phyloP scores from a whole-genome alignment of 2,888 invertebrate genomes.

The Synanthedon tipuliformis region DNA sequence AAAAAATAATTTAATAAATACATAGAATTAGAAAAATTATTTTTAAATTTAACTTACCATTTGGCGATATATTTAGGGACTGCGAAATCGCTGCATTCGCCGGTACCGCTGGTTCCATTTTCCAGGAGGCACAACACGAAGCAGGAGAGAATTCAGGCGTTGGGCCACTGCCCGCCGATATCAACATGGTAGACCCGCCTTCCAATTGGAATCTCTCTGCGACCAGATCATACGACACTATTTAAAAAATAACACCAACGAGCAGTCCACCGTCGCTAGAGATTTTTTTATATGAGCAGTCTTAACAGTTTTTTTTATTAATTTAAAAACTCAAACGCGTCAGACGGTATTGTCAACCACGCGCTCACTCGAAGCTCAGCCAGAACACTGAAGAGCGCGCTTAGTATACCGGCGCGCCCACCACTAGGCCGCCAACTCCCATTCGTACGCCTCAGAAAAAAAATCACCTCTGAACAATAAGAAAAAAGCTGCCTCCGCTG shows the following conservation, averaged over 20 bases:
- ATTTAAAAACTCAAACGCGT: conserved; percentile 11
- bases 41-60: conserved; percentile 33
- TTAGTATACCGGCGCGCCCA: conserved; percentile 63
- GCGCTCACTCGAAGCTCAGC: conserved; percentile 67
- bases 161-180: conserved; percentile 73
- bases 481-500: conserved; percentile 57
- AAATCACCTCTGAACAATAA: conserved; percentile 66
- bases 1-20: neutral
- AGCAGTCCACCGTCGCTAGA: conserved; percentile 30
- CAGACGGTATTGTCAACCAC: conserved; percentile 48
- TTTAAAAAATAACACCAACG: conserved; percentile 31
- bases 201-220: conserved; percentile 29
- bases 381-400: conserved; percentile 71
- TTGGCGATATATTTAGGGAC: conserved; percentile 72
- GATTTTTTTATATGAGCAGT: neutral
- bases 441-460: conserved; percentile 65
- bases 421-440: conserved; percentile 65
- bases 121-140: conserved; percentile 73
- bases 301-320: neutral
- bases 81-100: conserved; percentile 61
- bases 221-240: conserved; percentile 42
- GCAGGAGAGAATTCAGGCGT: conserved; percentile 70
- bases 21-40: neutral
- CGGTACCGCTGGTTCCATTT: conserved; percentile 73
- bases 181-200: conserved; percentile 71